Evolutionary conservation across 2,113 vertebrate genomes (phyloP).

Genomic region (Tenebrosternarchus preto): DNA sequence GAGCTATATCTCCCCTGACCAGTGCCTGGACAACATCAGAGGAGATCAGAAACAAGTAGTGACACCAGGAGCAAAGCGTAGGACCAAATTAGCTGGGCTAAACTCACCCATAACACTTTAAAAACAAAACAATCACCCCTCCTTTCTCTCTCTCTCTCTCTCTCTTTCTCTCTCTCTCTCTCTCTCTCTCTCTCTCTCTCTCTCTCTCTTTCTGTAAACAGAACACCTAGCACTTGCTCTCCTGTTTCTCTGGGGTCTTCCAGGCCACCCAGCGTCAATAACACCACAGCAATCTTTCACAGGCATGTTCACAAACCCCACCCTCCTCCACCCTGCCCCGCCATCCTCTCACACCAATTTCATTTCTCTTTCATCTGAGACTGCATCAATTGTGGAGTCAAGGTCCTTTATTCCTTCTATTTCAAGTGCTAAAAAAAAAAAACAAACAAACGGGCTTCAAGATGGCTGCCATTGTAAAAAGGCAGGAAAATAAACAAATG

Average conservation of each 20-base stretch:
- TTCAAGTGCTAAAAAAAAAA: constrained; percentile 63
- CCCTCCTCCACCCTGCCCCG: not conserved
- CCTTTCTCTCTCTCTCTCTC: not conserved
- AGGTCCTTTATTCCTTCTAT: constrained; percentile 56
- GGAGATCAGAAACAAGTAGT: constrained; percentile 34
- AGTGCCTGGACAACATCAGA: constrained; percentile 65
- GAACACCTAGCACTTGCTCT: constrained; percentile 6
- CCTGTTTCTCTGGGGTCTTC: constrained; percentile 14
- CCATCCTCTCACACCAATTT: not conserved
- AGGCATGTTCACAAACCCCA: constrained; percentile 22
- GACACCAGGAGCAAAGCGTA: constrained; percentile 64
- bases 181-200: not conserved
- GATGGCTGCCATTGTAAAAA: constrained; percentile 48
- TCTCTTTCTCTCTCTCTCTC: not conserved
- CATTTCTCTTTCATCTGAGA: constrained; percentile 12
- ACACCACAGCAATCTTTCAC: constrained; percentile 48
- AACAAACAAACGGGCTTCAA: constrained; percentile 67
- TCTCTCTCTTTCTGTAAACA: constrained; percentile 21
- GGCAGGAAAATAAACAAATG: constrained; percentile 69
- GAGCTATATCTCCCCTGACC: constrained; percentile 55
- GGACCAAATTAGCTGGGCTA: constrained; percentile 62
- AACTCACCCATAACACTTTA: constrained; percentile 62
- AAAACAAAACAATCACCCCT: constrained; percentile 50
- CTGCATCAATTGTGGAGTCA: constrained; percentile 53
- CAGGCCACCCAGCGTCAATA: constrained; percentile 51